Base-by-base conservation (phyloP, 1,140 invertebrate genomes). In the Hestina assimilis region DNA sequence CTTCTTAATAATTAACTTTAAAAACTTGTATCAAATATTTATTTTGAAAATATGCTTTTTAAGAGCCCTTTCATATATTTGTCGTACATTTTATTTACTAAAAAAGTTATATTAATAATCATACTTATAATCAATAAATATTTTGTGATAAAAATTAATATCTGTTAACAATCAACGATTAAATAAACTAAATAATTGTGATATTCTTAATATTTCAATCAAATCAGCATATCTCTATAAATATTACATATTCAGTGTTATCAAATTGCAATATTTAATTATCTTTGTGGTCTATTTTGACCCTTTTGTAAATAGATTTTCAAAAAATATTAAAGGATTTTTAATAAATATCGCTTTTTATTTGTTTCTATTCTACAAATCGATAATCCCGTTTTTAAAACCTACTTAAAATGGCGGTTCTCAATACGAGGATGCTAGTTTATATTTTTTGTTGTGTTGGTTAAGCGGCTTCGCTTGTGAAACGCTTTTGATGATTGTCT, bases 231-330 rank as follows among this genome's bases (percentile, higher is more conserved):
- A 59, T 59, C 33, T 38, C 9, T 38, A 14, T 9, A 19, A 38
- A 38, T 38, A 38, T 38, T 38, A 19, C 0, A 15, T 38, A 38
- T 38, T 17, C 14, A 17, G 15, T 19, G 33, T 19, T 19, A 19
- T 38, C 8, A 9, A 38, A 15, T 35, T 19, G 6, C 19, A 38
- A 29, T 21, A 46, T 45, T 53, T 53, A 48, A 40, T 28, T 33
- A 53, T 24, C 21, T 45, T 58, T 19, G 29, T 28, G 11, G 23
- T 35, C 50, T 47, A 45, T 57, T 57, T 59, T 55, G 35, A 54
- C 38, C 59, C 31, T 63, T 63, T 63, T 63, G 61, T 63, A 63
- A 63, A 63, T 63, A 53, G 42, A 62, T 63, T 47, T 47, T 57
- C 54, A 52, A 43, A 57, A 51, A 63, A 20, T 53, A 55, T 48